phyloP scores from a whole-genome alignment of 92 coral and sea anemone genomes.

The Actinernus sp. region DNA sequence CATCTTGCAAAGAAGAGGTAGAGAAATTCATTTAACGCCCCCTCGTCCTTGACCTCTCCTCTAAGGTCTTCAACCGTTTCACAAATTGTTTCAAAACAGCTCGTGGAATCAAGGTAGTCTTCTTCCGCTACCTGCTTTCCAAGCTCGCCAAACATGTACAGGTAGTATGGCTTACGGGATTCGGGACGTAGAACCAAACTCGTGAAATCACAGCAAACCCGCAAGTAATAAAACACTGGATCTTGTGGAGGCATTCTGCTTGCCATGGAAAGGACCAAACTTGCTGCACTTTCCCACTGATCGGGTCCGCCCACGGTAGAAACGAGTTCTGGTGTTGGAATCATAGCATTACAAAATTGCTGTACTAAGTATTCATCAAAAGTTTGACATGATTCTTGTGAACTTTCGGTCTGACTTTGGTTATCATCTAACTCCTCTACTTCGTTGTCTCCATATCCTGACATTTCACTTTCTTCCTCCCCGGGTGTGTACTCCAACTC shows the following conservation, averaged over 20 bases:
- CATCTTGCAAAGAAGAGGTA: slow-evolving; percentile 84
- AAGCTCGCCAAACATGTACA: slow-evolving; percentile 70
- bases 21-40: slow-evolving; percentile 69
- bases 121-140: slow-evolving; percentile 52
- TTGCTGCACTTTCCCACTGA: slow-evolving; percentile 68
- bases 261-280: slow-evolving; percentile 70
- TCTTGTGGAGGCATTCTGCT: slow-evolving; percentile 48
- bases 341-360: slow-evolving; percentile 62
- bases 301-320: slow-evolving; percentile 42
- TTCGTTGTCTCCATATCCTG: background rate
- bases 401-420: too few species aligned
- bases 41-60: slow-evolving; percentile 29
- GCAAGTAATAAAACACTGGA: slow-evolving; percentile 78
- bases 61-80: slow-evolving; percentile 33
- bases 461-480: background rate
- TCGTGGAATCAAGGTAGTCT: slow-evolving; percentile 65
- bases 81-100: slow-evolving; percentile 58
- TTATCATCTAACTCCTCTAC: background rate
- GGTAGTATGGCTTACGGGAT: slow-evolving; percentile 38
- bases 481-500: background rate
- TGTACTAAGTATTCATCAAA: slow-evolving; percentile 59
- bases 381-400: background rate
- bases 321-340: slow-evolving; percentile 67
- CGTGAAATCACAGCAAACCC: slow-evolving; percentile 86
- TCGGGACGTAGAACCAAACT: slow-evolving; percentile 61